A percentile compares a stretch with the other conserved stretches of the same genome.
phyloP scores from a whole-genome alignment of 2,113 vertebrate species.

The Periophthalmodon schlosseri region DNA sequence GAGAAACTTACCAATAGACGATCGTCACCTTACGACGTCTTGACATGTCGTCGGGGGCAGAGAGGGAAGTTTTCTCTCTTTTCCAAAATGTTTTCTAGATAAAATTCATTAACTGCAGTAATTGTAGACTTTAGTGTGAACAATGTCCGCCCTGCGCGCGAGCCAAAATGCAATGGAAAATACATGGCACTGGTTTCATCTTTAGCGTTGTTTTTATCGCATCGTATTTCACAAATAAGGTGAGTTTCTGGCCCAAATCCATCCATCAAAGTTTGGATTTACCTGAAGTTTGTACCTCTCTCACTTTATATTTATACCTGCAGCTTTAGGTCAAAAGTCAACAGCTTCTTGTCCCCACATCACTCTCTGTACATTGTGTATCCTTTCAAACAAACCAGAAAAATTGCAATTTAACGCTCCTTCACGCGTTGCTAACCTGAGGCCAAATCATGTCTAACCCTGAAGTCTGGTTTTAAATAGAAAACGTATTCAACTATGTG shows the following conservation, averaged over 20 bases:
- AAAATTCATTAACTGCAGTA: neutral
- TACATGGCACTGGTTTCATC: conserved; percentile 47
- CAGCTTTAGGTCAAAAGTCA: neutral
- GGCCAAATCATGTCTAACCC: neutral
- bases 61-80: conserved; percentile 50
- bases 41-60: conserved; percentile 49
- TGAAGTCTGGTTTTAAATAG: neutral
- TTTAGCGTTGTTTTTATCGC: conserved; percentile 71
- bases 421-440: neutral
- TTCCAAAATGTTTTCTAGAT: neutral
- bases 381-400: neutral
- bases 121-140: neutral
- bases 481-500: neutral
- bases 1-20: neutral
- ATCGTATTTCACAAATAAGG: conserved; percentile 80
- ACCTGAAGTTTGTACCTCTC: no score
- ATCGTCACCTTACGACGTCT: conserved; percentile 36
- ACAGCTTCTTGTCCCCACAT: neutral
- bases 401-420: neutral
- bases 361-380: neutral
- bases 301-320: no score
- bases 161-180: conserved; percentile 67
- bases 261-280: neutral
- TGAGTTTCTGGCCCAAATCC: conserved; percentile 35
- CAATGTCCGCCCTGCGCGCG: conserved; percentile 37